Evolutionary conservation across 2,113 vertebrate species (phyloP).

Genomic region (Natator depressus): DNA sequence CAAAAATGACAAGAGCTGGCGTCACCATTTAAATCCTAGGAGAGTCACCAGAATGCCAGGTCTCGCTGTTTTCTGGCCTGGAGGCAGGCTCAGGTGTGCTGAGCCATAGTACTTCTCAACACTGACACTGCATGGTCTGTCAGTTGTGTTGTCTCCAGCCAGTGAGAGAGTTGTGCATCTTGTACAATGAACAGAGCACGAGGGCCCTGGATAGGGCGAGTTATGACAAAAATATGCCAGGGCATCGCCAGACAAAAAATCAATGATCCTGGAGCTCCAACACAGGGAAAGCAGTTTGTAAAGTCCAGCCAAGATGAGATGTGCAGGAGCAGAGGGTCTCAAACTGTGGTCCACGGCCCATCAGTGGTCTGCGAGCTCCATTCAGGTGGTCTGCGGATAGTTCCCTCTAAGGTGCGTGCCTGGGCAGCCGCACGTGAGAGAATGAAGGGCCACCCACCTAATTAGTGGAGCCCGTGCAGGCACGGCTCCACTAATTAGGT

Average conservation of each 20-base stretch:
- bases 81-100: neutral
- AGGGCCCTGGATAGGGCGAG: neutral
- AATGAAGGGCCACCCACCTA: too few relatives aligned
- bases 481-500: too few relatives aligned
- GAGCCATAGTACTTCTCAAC: conserved; percentile 53
- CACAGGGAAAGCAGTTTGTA: neutral
- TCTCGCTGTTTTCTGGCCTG: conserved; percentile 20
- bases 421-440: too few relatives aligned
- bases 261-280: neutral
- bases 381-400: too few relatives aligned
- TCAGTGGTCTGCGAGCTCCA: too few relatives aligned
- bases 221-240: conserved; percentile 17
- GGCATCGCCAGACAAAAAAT: neutral
- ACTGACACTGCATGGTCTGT: neutral
- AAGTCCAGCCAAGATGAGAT: neutral
- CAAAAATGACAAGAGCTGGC: neutral
- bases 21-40: neutral
- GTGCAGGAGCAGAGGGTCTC: neutral
- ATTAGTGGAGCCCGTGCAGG: too few relatives aligned
- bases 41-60: neutral
- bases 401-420: too few relatives aligned
- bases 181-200: accelerated
- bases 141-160: conserved; percentile 18
- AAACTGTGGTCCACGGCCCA: too few relatives aligned
- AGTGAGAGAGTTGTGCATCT: neutral